These are phyloP conservation scores for Sarcophaga bullata DNA, from an alignment of 1,140 invertebrate species.

Conservation along the genomic window DNA sequence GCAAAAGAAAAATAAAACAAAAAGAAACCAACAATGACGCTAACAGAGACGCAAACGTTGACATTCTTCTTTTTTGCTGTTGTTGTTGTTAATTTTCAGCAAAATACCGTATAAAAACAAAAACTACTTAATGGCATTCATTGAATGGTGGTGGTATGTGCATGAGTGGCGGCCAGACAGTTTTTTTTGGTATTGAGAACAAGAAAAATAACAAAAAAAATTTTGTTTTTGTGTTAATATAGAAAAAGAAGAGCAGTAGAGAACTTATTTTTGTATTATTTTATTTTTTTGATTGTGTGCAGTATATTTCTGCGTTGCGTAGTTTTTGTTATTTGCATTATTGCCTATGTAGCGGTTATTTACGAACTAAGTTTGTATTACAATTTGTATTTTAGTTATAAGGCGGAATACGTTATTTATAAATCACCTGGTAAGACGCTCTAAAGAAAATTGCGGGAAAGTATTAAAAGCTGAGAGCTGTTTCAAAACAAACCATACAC, in stretches of 20 bases:
- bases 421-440: too few relatives aligned
- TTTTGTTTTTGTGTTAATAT: background rate
- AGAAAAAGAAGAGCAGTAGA: slow-evolving; percentile 9
- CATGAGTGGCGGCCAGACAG: slow-evolving; percentile 2
- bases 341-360: background rate
- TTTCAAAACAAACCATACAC: too few relatives aligned
- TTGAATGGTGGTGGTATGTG: background rate
- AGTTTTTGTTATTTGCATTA: background rate
- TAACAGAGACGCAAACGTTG: background rate
- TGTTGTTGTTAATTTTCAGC: background rate
- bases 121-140: background rate
- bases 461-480: too few relatives aligned
- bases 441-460: too few relatives aligned
- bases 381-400: too few relatives aligned
- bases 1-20: background rate
- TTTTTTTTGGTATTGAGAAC: background rate
- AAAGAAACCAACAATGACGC: background rate
- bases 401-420: too few relatives aligned
- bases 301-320: background rate
- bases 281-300: background rate
- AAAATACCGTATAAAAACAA: background rate
- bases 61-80: background rate
- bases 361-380: too few relatives aligned
- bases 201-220: background rate
- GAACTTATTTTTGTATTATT: background rate